A percentile compares a stretch with the other conserved stretches of the same genome.
Conservation (phyloP, 2,888 invertebrate genomes). For the Nephrotoma guestfalica region DNA sequence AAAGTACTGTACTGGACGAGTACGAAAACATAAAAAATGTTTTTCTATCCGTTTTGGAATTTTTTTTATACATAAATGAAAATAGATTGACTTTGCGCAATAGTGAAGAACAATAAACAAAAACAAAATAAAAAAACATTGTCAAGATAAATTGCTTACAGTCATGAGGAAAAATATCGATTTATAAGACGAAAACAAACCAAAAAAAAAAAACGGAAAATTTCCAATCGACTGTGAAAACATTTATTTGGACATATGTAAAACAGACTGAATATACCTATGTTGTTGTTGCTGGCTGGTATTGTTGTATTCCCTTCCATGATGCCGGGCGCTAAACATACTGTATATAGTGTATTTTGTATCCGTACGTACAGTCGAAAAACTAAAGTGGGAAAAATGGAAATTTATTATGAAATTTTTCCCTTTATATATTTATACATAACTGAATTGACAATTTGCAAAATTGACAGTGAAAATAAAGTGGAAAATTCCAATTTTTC, state of each 20-base stretch:
- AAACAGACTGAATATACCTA: not conserved
- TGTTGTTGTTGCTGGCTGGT: not conserved
- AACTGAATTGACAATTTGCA: not conserved
- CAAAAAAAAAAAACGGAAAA: not conserved
- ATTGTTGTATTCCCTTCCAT: not conserved
- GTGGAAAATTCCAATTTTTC: not conserved
- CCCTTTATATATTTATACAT: not conserved
- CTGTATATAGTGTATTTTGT: not conserved
- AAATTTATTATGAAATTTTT: not conserved
- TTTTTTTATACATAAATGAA: not conserved
- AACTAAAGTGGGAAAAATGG: not conserved
- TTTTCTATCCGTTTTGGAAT: too few relatives aligned
- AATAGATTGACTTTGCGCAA: not conserved
- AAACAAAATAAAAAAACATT: not conserved
- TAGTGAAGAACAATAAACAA: not conserved
- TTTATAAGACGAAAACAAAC: not conserved
- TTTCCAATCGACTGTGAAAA: not conserved
- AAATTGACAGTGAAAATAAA: not conserved
- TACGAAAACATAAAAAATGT: too few relatives aligned
- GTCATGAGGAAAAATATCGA: not conserved
- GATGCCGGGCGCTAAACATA: not conserved
- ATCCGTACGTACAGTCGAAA: not conserved
- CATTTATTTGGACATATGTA: not conserved
- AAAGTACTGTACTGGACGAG: too few relatives aligned
- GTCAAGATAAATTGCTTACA: not conserved